Percentiles rank a stretch among this genome's conserved stretches.
Conservation (phyloP, 1,140 invertebrate species). For the Drosophila sechellia region DNA sequence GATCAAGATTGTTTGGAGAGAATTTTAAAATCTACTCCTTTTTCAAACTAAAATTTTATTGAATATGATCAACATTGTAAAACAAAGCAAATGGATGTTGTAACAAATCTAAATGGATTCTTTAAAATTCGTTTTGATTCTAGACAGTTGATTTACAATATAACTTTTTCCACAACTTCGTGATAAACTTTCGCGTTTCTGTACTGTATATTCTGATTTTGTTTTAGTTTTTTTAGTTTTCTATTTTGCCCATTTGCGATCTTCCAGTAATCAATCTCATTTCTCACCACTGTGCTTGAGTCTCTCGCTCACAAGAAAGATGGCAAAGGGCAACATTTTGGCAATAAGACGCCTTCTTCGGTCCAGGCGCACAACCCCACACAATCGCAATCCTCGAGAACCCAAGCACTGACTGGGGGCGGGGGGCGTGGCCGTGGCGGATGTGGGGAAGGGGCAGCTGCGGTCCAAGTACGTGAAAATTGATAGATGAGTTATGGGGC, state of each 20-base stretch:
- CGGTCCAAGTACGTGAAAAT: conserved; percentile 83
- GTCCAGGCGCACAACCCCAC: conserved; percentile 55
- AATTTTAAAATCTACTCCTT: too few relatives aligned
- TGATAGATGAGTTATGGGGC: conserved; percentile 84
- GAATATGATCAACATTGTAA: too few relatives aligned
- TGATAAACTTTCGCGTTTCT: too few relatives aligned
- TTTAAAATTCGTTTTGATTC: too few relatives aligned
- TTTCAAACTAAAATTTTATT: too few relatives aligned
- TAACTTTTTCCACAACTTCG: too few relatives aligned
- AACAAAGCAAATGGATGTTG: too few relatives aligned
- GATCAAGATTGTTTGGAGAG: too few relatives aligned
- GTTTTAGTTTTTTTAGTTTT: not conserved
- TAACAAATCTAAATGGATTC: too few relatives aligned
- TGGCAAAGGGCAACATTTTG: conserved; percentile 75
- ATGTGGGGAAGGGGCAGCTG: conserved; percentile 47
- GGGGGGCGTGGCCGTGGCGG: conserved; percentile 2
- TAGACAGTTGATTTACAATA: too few relatives aligned
- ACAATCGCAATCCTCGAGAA: conserved; percentile 24
- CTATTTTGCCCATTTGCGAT: not conserved
- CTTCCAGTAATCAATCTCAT: not conserved
- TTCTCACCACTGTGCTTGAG: conserved; percentile 50
- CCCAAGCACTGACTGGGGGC: conserved; percentile 5
- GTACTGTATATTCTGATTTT: not conserved
- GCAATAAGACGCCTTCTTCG: conserved; percentile 76
- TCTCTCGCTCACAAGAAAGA: conserved; percentile 26